Conservation (phyloP, 2,888 invertebrate species). For the Hyposoter didymator region DNA sequence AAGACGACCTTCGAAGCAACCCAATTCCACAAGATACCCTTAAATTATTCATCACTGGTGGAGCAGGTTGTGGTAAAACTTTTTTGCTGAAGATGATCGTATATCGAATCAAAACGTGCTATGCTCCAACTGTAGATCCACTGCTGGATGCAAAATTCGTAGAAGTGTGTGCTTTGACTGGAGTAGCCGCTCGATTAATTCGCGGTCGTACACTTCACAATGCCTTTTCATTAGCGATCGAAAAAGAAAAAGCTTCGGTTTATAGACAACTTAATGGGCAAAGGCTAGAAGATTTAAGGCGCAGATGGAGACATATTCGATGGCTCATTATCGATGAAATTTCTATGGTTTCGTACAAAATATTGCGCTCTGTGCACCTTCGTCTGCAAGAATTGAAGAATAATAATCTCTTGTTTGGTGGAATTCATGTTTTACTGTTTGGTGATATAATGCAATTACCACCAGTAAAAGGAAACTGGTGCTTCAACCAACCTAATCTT, state of each 20-base stretch:
- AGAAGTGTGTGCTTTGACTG: constrained; percentile 73
- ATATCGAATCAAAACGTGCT: constrained; percentile 71
- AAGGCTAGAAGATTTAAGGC: constrained; percentile 61
- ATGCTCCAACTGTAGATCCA: constrained; percentile 49
- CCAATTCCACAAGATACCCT: no score
- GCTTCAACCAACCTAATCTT: constrained; percentile 69
- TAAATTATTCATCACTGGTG: no score
- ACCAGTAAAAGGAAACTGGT: constrained; percentile 74
- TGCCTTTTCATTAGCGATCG: constrained; percentile 62
- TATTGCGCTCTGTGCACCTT: constrained; percentile 63
- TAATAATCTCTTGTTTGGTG: constrained; percentile 66
- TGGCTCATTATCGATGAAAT: constrained; percentile 73
- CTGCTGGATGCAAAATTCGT: constrained; percentile 58
- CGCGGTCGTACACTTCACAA: constrained; percentile 63
- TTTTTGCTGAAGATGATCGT: no score
- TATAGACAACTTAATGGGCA: constrained; percentile 64
- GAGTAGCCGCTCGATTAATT: constrained; percentile 74
- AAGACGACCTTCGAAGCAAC: no score
- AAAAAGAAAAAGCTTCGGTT: constrained; percentile 65
- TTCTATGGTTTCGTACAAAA: constrained; percentile 72
- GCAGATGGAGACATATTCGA: constrained; percentile 68
- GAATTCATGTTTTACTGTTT: constrained; percentile 69
- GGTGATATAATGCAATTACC: constrained; percentile 74
- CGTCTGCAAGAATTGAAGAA: constrained; percentile 67
- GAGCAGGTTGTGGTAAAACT: no score